Evolutionary conservation across 1,140 invertebrate species (phyloP).

Genomic region (Potamilus streckersoni): DNA sequence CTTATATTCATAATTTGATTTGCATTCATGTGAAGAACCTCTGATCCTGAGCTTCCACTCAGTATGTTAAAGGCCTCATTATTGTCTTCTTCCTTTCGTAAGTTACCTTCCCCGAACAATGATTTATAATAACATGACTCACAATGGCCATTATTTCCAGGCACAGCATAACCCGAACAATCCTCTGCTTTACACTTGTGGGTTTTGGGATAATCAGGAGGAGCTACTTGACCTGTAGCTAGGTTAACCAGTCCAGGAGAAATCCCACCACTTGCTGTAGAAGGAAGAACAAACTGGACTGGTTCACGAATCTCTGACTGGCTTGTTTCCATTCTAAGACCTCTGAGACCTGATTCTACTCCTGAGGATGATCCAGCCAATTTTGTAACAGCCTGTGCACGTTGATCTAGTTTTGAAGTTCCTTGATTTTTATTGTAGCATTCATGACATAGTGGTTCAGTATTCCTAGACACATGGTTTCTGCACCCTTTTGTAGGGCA

Average conservation of each 20-base stretch:
- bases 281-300: constrained; percentile 4
- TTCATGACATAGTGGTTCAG: no score
- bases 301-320: background rate
- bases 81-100: background rate
- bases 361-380: no score
- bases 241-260: background rate
- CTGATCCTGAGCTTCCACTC: constrained; percentile 5
- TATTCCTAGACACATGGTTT: no score
- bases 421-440: no score
- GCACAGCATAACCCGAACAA: constrained; percentile 2
- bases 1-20: background rate
- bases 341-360: background rate
- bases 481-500: no score
- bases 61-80: background rate
- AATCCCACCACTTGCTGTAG: background rate
- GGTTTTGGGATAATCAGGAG: background rate
- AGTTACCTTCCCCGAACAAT: background rate
- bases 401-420: no score
- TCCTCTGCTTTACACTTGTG: background rate
- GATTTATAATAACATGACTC: constrained; percentile 23
- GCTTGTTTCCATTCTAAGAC: background rate
- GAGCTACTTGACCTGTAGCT: background rate
- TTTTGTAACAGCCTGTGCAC: no score
- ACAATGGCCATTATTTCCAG: constrained; percentile 23
- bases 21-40: background rate